Evolutionary conservation across 2,888 invertebrate species (phyloP).

Genomic region (Linnaemya vulpina): DNA sequence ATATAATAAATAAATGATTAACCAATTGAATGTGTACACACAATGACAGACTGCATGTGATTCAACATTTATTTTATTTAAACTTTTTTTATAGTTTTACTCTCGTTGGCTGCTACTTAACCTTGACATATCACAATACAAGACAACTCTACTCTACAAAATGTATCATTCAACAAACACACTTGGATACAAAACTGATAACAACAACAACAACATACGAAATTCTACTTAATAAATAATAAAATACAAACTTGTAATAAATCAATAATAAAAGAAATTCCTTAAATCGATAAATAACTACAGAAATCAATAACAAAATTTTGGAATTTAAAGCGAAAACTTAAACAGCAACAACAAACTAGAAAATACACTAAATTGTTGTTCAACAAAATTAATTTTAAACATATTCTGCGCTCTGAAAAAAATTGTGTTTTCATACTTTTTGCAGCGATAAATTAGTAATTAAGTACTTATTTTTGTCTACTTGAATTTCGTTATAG

Average conservation of each 20-base stretch:
- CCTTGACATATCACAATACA: slow-evolving; percentile 78
- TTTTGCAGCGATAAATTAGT: not conserved
- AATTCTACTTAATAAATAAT: slow-evolving; percentile 28
- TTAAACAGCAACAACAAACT: slow-evolving; percentile 12
- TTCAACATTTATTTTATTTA: slow-evolving; percentile 49
- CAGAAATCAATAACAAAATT: slow-evolving; percentile 5
- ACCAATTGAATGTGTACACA: slow-evolving; percentile 28
- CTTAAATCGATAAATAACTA: slow-evolving; percentile 34
- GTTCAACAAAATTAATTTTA: slow-evolving; percentile 49
- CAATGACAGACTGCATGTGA: slow-evolving; percentile 44
- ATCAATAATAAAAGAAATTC: slow-evolving; percentile 32
- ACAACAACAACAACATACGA: slow-evolving; percentile 57
- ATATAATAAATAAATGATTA: slow-evolving; percentile 10
- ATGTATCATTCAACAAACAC: slow-evolving; percentile 62
- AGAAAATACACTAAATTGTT: slow-evolving; percentile 40
- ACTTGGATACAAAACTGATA: slow-evolving; percentile 55
- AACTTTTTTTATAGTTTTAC: slow-evolving; percentile 53
- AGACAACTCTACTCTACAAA: slow-evolving; percentile 70
- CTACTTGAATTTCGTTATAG: not conserved
- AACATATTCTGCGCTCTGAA: slow-evolving; percentile 58
- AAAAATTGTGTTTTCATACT: slow-evolving; percentile 1
- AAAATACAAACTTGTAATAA: slow-evolving; percentile 15
- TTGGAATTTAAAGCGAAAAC: slow-evolving; percentile 18
- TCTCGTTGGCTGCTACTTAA: slow-evolving; percentile 74
- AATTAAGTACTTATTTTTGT: slow-evolving; percentile 10